These are phyloP conservation scores for Epizoanthus illoricatus DNA, from an alignment of 92 coral and sea anemone species.

Conservation along the genomic window DNA sequence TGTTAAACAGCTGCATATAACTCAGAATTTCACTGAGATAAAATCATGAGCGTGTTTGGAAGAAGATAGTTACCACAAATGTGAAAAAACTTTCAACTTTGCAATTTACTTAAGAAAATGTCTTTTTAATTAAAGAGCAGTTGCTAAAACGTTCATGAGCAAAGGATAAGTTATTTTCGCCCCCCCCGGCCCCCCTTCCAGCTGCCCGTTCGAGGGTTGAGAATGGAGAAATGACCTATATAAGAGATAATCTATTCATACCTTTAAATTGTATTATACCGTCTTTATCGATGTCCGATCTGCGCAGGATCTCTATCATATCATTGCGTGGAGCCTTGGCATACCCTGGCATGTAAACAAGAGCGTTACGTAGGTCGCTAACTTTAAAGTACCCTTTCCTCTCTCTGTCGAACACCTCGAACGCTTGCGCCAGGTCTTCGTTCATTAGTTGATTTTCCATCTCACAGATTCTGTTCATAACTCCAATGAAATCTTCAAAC, in stretches of 20 bases:
- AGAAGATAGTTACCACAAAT: no score
- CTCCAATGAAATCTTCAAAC: constrained; percentile 18
- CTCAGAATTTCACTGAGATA: no score
- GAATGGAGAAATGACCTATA: no score
- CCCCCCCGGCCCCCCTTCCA: no score
- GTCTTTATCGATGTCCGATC: constrained; percentile 68
- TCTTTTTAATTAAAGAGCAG: no score
- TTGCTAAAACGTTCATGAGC: no score
- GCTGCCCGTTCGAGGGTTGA: no score
- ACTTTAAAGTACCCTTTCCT: constrained; percentile 60
- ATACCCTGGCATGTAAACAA: constrained; percentile 58
- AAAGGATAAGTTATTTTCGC: no score
- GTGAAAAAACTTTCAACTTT: no score
- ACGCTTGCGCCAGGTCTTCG: constrained; percentile 65
- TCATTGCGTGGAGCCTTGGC: constrained; percentile 45
- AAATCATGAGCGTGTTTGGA: no score
- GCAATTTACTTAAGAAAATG: no score
- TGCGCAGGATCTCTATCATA: constrained; percentile 57
- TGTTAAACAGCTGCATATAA: no score
- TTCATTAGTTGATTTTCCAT: constrained; percentile 44
- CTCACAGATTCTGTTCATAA: constrained; percentile 31
- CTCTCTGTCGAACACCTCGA: constrained; percentile 76
- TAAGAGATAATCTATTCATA: not conserved
- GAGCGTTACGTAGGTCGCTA: constrained; percentile 56
- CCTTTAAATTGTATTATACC: constrained; percentile 69